phyloP scores from a whole-genome alignment of 2,888 invertebrate species.

The Plagodis dolabraria region DNA sequence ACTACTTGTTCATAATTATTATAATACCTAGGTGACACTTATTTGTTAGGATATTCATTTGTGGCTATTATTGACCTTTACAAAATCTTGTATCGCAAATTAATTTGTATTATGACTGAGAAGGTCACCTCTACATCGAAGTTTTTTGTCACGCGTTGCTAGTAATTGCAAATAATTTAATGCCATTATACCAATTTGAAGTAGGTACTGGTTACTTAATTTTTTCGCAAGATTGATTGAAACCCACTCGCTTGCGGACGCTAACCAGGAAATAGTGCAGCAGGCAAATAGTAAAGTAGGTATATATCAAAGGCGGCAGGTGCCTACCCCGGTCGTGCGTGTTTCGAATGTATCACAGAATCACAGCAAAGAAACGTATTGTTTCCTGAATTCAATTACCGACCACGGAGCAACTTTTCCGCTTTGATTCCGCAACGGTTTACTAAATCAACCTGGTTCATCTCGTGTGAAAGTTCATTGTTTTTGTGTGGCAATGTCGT shows the following conservation, averaged over 20 bases:
- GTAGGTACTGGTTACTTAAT: no score
- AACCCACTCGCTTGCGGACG: slow-evolving; percentile 31
- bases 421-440: slow-evolving; percentile 73
- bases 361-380: slow-evolving; percentile 64
- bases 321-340: slow-evolving; percentile 49
- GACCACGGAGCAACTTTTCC: slow-evolving; percentile 65
- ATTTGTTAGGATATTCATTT: no score
- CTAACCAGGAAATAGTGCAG: slow-evolving; percentile 39
- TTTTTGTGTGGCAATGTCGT: slow-evolving; percentile 56
- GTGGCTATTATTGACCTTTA: no score
- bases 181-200: no score
- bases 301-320: neutral
- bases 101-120: no score
- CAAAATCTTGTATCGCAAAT: no score
- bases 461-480: slow-evolving; percentile 80
- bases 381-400: slow-evolving; percentile 80
- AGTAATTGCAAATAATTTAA: no score
- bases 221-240: slow-evolving; percentile 26
- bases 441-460: slow-evolving; percentile 70
- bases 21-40: no score
- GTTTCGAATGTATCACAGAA: slow-evolving; percentile 58
- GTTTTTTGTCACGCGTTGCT: no score
- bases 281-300: slow-evolving; percentile 25
- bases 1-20: no score
- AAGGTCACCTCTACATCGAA: no score